These are phyloP conservation scores for Vireo griseus DNA, from an alignment of 2,797 vertebrate species.

Conservation along the genomic window DNA sequence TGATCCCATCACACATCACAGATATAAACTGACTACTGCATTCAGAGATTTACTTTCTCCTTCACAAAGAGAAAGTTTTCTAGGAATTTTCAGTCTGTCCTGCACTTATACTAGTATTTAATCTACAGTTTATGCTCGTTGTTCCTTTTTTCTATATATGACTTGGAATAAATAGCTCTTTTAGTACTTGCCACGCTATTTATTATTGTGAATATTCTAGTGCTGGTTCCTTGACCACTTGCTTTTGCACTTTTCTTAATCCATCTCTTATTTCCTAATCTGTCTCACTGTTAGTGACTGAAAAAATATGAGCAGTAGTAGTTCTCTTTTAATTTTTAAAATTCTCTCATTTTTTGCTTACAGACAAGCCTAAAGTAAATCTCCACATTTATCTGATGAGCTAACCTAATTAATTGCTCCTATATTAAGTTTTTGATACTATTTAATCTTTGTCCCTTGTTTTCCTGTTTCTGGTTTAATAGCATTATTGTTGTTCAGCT, in stretches of 20 bases:
- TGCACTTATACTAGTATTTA: background rate
- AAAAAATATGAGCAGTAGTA: background rate
- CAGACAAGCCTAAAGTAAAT: background rate
- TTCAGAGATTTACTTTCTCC: background rate
- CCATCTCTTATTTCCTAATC: background rate
- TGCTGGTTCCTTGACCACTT: background rate
- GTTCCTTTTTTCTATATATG: background rate
- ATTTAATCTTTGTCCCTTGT: background rate
- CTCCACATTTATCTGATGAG: background rate
- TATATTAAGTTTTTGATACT: background rate
- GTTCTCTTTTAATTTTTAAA: background rate
- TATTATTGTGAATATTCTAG: background rate
- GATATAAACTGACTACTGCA: background rate
- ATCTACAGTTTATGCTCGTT: background rate
- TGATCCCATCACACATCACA: background rate
- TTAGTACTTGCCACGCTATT: background rate
- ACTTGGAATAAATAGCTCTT: background rate
- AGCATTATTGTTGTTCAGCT: background rate
- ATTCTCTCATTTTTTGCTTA: background rate
- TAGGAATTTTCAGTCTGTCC: background rate
- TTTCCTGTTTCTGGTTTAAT: background rate
- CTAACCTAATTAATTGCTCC: background rate
- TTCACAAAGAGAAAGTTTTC: background rate
- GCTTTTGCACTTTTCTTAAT: background rate
- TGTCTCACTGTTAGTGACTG: background rate